Evolutionary conservation across 92 coral and sea anemone species (phyloP), one percentile per base, ranked within the genome.

Genomic region (Palythoa grandis): DNA sequence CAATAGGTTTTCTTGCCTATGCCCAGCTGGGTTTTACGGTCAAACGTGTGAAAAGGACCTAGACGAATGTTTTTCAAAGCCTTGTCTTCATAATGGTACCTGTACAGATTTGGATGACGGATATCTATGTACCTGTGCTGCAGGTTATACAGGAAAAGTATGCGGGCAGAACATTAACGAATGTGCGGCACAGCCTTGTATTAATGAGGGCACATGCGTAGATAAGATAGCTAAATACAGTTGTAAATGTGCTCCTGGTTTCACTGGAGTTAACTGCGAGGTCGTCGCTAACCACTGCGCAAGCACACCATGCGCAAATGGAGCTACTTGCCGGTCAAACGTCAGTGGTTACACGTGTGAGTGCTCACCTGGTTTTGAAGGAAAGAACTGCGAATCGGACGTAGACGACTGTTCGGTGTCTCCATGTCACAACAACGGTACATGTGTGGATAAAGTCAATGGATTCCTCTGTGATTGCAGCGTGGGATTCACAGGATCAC

Each of bases 21-120:
- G 80, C 11, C 65, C 80, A 9, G 37, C 20, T 20, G 80, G 80
- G 1, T 76, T 52, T 53, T 50, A 20, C 35, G 80, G 80, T 13
- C 52, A 76, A 24, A 50, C 39, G 35, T 76, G 80, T 52, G 80
- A 76, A 52, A 50, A 76, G 22, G 89, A 86, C 63, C 29, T 86
- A 48, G 83, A 86, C 70, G 89, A 76, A 43, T 86, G 89, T 67
- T 43, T 65, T 22, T 76, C 68, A 15, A 40, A 77, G 0, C 89
- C 89, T 1, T 86, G 89, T 17, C 69, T 76, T 73, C 43, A 86
- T 39, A 25, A 78, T 48, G 89, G 76, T 3, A 22, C 84, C 50
- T 86, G 89, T 50, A 69, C 39, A 47, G 89, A 86, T 25, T 35
- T 63, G 12, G 50, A 73, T 8, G 48, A 77, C 66, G 89, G 84